phyloP scores from a whole-genome alignment of 2,888 invertebrate species.

The Gasteruption jaculator region DNA sequence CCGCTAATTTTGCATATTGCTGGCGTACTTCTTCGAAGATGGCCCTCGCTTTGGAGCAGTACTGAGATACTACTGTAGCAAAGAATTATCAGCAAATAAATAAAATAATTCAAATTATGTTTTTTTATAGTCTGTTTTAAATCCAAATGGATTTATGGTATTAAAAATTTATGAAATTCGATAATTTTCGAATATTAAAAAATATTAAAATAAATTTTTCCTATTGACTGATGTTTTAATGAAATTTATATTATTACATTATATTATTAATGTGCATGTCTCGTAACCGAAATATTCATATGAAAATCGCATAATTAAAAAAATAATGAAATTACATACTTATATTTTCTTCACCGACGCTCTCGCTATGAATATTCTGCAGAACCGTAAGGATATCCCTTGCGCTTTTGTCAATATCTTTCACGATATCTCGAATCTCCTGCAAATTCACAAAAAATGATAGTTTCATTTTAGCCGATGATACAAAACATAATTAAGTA shows the following conservation, averaged over 20 bases:
- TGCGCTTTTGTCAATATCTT: conserved; percentile 73
- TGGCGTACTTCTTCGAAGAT: conserved; percentile 63
- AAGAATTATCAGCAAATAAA: conserved; percentile 18
- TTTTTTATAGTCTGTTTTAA: conserved; percentile 1
- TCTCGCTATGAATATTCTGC: conserved; percentile 76
- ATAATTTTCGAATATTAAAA: not conserved
- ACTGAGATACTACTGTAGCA: conserved; percentile 56
- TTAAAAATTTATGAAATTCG: conserved; percentile 5
- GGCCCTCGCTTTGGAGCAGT: conserved; percentile 63
- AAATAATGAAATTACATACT: conserved; percentile 40
- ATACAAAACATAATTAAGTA: not conserved
- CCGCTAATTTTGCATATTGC: conserved; percentile 63
- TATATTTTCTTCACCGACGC: conserved; percentile 63
- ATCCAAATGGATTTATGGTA: too few relatives aligned
- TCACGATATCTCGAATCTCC: conserved; percentile 67
- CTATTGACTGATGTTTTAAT: too few relatives aligned
- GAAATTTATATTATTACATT: conserved; percentile 17
- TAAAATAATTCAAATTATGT: conserved; percentile 7
- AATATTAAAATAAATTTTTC: conserved; percentile 6
- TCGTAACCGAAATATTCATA: too few relatives aligned
- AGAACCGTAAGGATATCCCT: conserved; percentile 75
- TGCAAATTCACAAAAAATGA: conserved; percentile 35
- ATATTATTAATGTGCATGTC: conserved; percentile 15
- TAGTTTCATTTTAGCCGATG: conserved; percentile 2
- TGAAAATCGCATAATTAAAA: conserved; percentile 6